phyloP scores from a whole-genome alignment of 2,797 vertebrate genomes.

The Morelia viridis region DNA sequence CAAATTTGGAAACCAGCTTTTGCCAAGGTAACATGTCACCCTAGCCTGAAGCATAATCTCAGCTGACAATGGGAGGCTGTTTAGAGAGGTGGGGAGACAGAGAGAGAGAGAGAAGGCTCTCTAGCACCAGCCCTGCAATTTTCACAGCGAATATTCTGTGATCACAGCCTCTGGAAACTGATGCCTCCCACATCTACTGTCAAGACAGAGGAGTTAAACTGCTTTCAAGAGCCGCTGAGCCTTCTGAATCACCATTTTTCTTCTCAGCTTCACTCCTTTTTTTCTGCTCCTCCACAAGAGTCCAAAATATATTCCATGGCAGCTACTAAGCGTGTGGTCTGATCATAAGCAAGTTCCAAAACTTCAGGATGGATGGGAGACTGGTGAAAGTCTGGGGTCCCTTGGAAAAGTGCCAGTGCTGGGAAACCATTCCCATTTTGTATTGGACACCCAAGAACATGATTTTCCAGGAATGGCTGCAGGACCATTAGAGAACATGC shows the following conservation, averaged over 20 bases:
- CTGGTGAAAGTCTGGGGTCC: accelerated
- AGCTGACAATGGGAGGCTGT: constrained; percentile 38
- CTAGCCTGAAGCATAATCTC: constrained; percentile 20
- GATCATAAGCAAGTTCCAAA: background rate
- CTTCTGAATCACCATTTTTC: background rate
- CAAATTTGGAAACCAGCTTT: background rate
- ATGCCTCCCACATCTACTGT: constrained; percentile 14
- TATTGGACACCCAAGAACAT: background rate
- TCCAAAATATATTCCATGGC: background rate
- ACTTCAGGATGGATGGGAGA: background rate
- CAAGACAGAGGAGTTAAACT: constrained; percentile 34
- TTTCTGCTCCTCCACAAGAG: background rate
- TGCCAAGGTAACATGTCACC: background rate
- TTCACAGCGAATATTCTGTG: constrained; percentile 28
- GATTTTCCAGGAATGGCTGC: background rate
- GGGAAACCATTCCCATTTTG: background rate
- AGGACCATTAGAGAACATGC: accelerated
- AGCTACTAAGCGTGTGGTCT: background rate
- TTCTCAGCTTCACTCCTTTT: background rate
- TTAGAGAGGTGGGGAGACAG: background rate
- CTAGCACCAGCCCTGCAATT: constrained; percentile 33
- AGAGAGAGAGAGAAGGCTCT: background rate
- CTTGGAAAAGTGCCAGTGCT: background rate
- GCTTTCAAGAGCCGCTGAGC: background rate
- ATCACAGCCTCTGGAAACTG: background rate